These are phyloP conservation scores for Calypte anna DNA, from an alignment of 2,113 vertebrate species.

Conservation along the genomic window DNA sequence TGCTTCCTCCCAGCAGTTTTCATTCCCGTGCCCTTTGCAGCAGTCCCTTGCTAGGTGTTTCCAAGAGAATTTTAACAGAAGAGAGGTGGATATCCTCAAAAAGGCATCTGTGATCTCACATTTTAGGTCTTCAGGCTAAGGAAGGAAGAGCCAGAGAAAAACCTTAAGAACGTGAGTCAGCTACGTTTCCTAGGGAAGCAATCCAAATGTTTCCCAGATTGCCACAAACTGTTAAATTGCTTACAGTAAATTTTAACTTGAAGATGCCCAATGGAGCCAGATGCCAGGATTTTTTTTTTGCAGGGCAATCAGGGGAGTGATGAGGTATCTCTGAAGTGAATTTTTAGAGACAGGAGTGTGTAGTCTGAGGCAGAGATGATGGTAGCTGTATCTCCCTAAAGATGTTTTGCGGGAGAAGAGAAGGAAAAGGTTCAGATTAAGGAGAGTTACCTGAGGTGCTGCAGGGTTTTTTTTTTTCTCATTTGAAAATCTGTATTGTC, in stretches of 20 bases:
- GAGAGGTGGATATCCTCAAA: background rate
- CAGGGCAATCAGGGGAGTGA: background rate
- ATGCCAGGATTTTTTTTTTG: slow-evolving; percentile 26
- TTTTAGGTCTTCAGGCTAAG: background rate
- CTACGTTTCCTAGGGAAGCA: slow-evolving; percentile 20
- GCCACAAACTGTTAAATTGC: slow-evolving; percentile 49
- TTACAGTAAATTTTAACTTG: slow-evolving; percentile 60
- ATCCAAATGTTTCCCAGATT: slow-evolving; percentile 44
- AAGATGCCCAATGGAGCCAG: slow-evolving; percentile 37
- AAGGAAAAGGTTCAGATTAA: background rate
- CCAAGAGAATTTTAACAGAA: background rate
- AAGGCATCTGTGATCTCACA: background rate
- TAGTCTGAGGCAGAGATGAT: background rate
- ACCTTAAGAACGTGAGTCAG: background rate
- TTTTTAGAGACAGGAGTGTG: background rate
- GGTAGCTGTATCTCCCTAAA: background rate
- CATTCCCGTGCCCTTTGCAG: background rate
- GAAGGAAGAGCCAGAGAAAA: background rate
- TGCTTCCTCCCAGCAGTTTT: background rate
- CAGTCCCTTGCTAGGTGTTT: background rate
- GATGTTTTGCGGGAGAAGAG: background rate
- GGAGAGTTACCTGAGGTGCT: background rate
- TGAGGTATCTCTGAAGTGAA: background rate
- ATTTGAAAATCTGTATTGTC: background rate
- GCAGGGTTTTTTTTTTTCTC: background rate